Percentiles rank a stretch among this genome's conserved stretches.
phyloP scores from a whole-genome alignment of 2,888 invertebrate genomes.

The Diarsia rubi region DNA sequence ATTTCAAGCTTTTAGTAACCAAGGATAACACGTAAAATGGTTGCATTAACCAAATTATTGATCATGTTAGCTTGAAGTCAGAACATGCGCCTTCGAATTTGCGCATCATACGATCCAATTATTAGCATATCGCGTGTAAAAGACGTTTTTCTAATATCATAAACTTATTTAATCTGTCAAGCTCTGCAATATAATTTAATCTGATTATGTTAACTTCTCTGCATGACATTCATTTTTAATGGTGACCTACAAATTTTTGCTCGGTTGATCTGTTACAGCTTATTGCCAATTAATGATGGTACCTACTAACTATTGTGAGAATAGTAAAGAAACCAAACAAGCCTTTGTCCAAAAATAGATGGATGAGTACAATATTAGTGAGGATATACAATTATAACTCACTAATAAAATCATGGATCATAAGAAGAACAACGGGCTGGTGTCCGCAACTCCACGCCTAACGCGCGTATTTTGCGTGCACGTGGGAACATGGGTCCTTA shows the following conservation, averaged over 20 bases:
- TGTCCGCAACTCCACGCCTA: no score
- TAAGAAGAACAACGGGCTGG: no score
- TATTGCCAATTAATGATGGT: slow-evolving; percentile 1
- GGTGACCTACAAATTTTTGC: not conserved
- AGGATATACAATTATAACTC: not conserved
- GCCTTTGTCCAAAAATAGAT: not conserved
- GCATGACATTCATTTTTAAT: slow-evolving; percentile 4
- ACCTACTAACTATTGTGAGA: not conserved
- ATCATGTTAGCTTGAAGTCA: not conserved
- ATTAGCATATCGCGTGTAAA: not conserved
- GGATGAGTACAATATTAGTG: not conserved
- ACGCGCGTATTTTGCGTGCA: no score
- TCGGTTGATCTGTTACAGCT: not conserved
- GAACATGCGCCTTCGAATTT: not conserved
- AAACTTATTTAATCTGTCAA: slow-evolving; percentile 40
- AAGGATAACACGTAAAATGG: slow-evolving; percentile 11
- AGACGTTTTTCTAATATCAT: slow-evolving; percentile 1
- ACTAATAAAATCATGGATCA: not conserved
- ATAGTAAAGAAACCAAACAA: not conserved
- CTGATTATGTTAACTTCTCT: slow-evolving; percentile 27
- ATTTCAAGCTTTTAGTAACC: not conserved
- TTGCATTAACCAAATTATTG: slow-evolving; percentile 21
- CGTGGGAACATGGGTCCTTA: slow-evolving; percentile 3
- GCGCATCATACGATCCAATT: slow-evolving; percentile 1
- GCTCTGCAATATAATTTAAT: slow-evolving; percentile 42